Conservation (phyloP, 1,140 invertebrate species). For the Anastrepha ludens region DNA sequence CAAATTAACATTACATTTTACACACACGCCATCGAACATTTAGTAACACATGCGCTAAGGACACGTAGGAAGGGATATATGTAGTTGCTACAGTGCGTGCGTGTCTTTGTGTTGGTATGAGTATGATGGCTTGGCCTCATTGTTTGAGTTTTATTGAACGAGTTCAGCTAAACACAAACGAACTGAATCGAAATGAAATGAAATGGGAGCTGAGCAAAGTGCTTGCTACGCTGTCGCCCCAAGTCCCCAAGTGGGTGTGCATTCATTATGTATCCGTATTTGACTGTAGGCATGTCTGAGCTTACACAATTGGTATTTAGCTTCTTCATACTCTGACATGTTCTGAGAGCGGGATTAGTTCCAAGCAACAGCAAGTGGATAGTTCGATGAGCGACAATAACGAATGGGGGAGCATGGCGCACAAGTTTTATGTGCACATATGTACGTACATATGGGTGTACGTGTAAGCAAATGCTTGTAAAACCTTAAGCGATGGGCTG, state of each 20-base stretch:
- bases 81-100: neutral
- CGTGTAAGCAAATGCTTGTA: neutral
- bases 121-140: slow-evolving; percentile 38
- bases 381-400: slow-evolving; percentile 5
- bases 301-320: slow-evolving; percentile 45
- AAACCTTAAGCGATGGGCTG: neutral
- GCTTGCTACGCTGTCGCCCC: neutral
- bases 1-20: slow-evolving; percentile 45
- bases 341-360: neutral
- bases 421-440: neutral
- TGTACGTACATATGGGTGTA: neutral
- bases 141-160: slow-evolving; percentile 51
- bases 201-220: slow-evolving; percentile 29
- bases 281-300: slow-evolving; percentile 40
- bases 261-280: slow-evolving; percentile 21
- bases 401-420: neutral
- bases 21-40: neutral
- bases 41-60: neutral
- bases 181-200: slow-evolving; percentile 30
- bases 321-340: slow-evolving; percentile 25
- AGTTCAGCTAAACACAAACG: slow-evolving; percentile 44
- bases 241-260: slow-evolving; percentile 33
- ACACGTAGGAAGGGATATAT: neutral
- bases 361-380: neutral
- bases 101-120: neutral